Percentiles rank a stretch among this genome's conserved stretches.
Conservation (phyloP, 2,797 vertebrate genomes). For the Cossypha caffra region DNA sequence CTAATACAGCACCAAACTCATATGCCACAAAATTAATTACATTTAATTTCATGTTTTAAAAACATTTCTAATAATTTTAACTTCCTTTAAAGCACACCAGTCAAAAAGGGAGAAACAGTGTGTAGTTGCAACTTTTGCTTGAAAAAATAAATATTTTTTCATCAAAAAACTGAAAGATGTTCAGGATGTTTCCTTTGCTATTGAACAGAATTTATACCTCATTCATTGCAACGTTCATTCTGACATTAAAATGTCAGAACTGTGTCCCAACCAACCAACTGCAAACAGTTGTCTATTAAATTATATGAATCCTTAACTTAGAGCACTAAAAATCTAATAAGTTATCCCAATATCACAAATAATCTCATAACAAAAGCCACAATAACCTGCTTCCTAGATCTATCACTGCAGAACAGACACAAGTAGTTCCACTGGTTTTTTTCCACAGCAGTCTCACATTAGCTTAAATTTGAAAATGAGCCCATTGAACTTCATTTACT, state of each 20-base stretch:
- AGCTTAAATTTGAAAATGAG: not conserved
- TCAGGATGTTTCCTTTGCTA: not conserved
- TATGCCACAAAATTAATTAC: not conserved
- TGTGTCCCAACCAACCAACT: not conserved
- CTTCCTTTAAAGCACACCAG: not conserved
- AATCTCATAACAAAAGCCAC: not conserved
- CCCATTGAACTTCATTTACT: not conserved
- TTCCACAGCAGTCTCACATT: not conserved
- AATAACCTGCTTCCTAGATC: not conserved
- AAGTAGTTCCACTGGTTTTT: not conserved
- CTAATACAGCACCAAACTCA: not conserved
- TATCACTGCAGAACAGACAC: not conserved
- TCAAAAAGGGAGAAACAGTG: not conserved
- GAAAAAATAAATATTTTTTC: not conserved
- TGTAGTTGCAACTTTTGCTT: not conserved
- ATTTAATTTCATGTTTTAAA: not conserved
- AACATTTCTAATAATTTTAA: not conserved
- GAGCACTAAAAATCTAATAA: not conserved
- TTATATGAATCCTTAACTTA: not conserved
- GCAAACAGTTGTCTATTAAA: conserved; percentile 15
- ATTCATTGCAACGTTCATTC: not conserved
- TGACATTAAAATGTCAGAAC: conserved; percentile 6
- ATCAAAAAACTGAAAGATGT: not conserved
- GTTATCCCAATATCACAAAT: not conserved
- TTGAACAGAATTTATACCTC: conserved; percentile 26